Evolutionary conservation across 2,797 vertebrate species (phyloP).

Genomic region (Podarcis siculus): DNA sequence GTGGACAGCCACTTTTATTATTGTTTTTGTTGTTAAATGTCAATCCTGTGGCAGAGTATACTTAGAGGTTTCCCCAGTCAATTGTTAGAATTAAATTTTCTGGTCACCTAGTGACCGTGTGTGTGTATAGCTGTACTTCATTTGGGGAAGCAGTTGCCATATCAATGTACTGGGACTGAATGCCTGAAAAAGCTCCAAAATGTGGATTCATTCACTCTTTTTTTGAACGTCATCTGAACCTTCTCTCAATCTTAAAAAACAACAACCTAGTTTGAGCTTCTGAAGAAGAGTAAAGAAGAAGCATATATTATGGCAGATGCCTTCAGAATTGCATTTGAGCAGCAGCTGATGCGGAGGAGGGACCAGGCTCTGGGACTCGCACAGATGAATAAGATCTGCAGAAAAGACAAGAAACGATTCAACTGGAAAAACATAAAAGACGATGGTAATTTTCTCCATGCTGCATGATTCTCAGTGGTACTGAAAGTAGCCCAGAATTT

Average conservation of each 20-base stretch:
- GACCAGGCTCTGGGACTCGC: constrained; percentile 84
- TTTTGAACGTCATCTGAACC: background rate
- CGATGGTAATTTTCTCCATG: constrained; percentile 68
- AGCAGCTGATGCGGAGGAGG: constrained; percentile 87
- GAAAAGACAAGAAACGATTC: constrained; percentile 69
- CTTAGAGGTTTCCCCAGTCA: background rate
- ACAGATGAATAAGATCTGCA: constrained; percentile 73
- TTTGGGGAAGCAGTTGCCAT: background rate
- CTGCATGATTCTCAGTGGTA: background rate
- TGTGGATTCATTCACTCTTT: background rate
- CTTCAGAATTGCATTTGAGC: constrained; percentile 93
- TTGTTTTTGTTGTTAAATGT: background rate
- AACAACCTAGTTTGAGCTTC: constrained; percentile 78
- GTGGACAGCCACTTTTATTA: background rate
- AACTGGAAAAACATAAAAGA: constrained; percentile 75
- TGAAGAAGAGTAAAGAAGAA: constrained; percentile 86
- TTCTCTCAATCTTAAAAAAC: constrained; percentile 45
- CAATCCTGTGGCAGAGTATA: background rate
- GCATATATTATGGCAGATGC: constrained; percentile 88
- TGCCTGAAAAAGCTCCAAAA: background rate
- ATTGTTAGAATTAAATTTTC: background rate
- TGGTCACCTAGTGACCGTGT: background rate
- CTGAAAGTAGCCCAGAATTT: background rate
- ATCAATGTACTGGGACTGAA: background rate
- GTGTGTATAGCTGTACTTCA: background rate